These are phyloP conservation scores for Orussus abietinus DNA, from an alignment of 1,140 invertebrate genomes.

Conservation along the genomic window DNA sequence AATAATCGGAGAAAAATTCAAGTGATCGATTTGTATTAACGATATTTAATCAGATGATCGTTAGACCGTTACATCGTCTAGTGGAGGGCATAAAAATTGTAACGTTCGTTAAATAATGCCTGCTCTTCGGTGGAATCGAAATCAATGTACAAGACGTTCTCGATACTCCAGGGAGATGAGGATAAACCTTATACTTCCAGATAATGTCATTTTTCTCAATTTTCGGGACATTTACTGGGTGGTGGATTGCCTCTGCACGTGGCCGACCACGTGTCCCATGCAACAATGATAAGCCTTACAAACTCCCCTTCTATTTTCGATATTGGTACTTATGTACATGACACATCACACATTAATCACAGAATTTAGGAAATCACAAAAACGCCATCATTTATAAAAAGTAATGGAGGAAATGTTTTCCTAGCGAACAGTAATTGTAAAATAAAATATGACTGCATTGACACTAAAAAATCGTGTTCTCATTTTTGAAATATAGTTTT, in stretches of 20 bases:
- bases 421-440: no score
- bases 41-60: constrained; percentile 13
- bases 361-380: not conserved
- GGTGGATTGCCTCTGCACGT: no score
- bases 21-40: no score
- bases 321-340: constrained; percentile 18
- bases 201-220: constrained; percentile 19
- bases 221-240: constrained; percentile 20
- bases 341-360: not conserved
- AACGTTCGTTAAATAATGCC: constrained; percentile 15
- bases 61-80: constrained; percentile 19
- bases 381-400: not conserved
- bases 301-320: constrained; percentile 6
- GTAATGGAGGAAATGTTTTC: constrained; percentile 3
- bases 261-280: constrained; percentile 20
- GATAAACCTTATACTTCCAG: no score
- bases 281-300: constrained; percentile 9
- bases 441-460: no score
- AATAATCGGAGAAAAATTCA: no score
- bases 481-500: no score
- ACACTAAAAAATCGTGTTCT: no score
- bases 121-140: constrained; percentile 13
- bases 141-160: not conserved
- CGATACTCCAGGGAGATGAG: constrained; percentile 10
- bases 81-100: constrained; percentile 5